Evolutionary conservation across 2,888 invertebrate genomes (phyloP), one percentile per base, ranked within the genome.

Genomic region (Cheilosia urbana): DNA sequence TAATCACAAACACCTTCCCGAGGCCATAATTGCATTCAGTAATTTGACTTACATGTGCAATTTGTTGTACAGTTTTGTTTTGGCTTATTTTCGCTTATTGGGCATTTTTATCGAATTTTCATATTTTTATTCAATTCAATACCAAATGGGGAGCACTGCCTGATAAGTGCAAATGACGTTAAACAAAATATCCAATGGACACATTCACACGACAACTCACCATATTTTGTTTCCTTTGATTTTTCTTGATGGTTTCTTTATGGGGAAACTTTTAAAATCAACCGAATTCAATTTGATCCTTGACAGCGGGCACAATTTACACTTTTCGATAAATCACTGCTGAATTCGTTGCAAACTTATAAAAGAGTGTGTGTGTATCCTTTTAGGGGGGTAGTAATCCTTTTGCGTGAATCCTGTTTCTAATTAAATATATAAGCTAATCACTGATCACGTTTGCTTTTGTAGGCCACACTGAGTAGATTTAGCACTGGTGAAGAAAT

Each of bases 191-290:
- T 9, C 24, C 30, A 49, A 55, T 76, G 19, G 27, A 69, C 19
- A 40, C 55, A 71, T 57, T 81, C 58, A 57, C 49, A 40, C n/a
- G 34, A 80, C 21, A 76, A 81, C 85, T 85, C 81, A 85, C 85
- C 85, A 85, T 83, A 65, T 77, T 76, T 19, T 63, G 30, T 69
- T 42, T 21, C 42, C 37, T 55, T 72, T 63, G 2, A 4, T 13
- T 13, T 37, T 37, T 11, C 0, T 13, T 37, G 2, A 4, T 3
- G 17, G 47, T 77, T 58, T 19, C 21, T 11, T 42, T 21, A 11
- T 30, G 21, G 40, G n/a, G 27, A 6, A 58, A 60, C 34, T 49
- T 34, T 11, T 37, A 51, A 34, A 49, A 49, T 49, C 49, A 60
- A 55, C 21, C 53, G 27, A 58, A 62, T 34, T 62, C 45, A 53